Evolutionary conservation across 2,888 invertebrate genomes (phyloP), one percentile per base, ranked within the genome.

Genomic region (Scaptomyza parva): DNA sequence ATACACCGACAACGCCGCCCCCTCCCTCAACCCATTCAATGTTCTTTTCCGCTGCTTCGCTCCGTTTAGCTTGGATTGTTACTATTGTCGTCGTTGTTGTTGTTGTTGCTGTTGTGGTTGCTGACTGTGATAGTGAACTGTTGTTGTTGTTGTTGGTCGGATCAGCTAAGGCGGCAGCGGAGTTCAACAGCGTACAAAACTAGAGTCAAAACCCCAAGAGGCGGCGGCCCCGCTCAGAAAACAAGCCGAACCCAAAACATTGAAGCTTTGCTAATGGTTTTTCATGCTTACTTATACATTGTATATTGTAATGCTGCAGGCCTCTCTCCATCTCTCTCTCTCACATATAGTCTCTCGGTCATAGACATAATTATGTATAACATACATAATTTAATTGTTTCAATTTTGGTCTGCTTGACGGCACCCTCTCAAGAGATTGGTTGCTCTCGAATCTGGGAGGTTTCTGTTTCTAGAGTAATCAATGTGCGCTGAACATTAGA

Each of bases 381-480:
- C 79, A 78, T 79, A 63, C 79, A 78, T 78, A 65, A 82, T 79
- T 82, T 82, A 78, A 78, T 78, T 82, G 76, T 70, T 78, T 78
- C 62, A 79, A 79, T 79, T 78, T 78, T 37, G 50, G 50, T 52
- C 52, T 58, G 40, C 53, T 58, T 43, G 57, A 58, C 58, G 57
- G 68, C 73, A 60, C 57, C 70, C 68, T 54, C 58, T 64, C 57
- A 47, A 47, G 35, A 59, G 41, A 65, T 60, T 52, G 11, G 37
- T n/a, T 37, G 35, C 12, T 17, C 11, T 45, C 12, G 18, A 30
- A 30, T 18, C 30, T 28, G 20, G 35, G 33, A 7, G 45, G 45
- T 66, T 65, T 57, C 61, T 55, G 66, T 55, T 66, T 66, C 52
- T 45, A 8, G 35, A 30, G 57, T 67, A 60, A 58, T 66, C 66